Conservation (phyloP, 1,140 invertebrate species). For the Orchesella cincta region DNA sequence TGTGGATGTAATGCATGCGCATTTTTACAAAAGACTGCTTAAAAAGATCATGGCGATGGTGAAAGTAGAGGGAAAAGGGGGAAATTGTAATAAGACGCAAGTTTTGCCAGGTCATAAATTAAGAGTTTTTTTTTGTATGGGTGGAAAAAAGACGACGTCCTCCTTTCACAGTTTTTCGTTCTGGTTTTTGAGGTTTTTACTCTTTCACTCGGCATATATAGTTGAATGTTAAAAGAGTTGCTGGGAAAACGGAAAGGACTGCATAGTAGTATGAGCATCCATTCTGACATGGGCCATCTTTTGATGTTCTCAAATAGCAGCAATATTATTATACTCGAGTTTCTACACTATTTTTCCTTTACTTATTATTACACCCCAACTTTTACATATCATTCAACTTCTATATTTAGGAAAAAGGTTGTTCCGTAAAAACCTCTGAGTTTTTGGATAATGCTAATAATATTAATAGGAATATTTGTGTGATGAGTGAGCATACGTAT, state of each 20-base stretch:
- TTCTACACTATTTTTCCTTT: too few relatives aligned
- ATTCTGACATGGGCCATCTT: constrained; percentile 13
- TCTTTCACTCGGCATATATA: not conserved
- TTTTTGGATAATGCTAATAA: too few relatives aligned
- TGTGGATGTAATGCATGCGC: too few relatives aligned
- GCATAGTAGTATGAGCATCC: not conserved
- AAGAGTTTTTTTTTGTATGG: not conserved
- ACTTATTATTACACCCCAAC: too few relatives aligned
- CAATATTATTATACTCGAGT: constrained; percentile 29
- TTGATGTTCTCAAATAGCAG: not conserved
- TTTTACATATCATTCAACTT: too few relatives aligned
- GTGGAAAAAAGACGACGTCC: not conserved
- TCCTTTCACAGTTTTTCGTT: not conserved
- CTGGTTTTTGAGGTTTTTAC: not conserved
- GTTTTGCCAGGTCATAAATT: constrained; percentile 15
- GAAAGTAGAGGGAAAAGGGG: not conserved
- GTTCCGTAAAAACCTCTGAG: too few relatives aligned
- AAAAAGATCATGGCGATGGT: not conserved
- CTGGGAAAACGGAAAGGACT: not conserved
- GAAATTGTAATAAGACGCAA: constrained; percentile 8
- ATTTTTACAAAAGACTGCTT: too few relatives aligned
- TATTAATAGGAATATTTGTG: too few relatives aligned
- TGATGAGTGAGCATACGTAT: too few relatives aligned
- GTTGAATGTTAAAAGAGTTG: too few relatives aligned
- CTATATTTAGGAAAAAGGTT: too few relatives aligned